Base-by-base conservation (phyloP, 1,140 invertebrate species). In the Aphaenogaster floridana region DNA sequence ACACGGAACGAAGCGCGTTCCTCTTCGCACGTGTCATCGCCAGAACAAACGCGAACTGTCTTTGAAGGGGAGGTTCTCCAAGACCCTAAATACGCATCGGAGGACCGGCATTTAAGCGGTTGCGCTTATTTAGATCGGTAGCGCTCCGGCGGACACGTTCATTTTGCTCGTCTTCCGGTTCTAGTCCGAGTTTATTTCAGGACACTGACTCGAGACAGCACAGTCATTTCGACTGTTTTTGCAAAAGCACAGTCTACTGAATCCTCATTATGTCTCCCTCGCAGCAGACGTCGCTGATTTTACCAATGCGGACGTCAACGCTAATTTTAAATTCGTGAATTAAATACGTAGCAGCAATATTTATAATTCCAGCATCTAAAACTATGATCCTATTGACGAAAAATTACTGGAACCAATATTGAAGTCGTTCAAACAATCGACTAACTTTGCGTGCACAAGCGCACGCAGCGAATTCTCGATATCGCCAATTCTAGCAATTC, bases 121-220 rank as follows among this genome's bases (percentile, higher is more conserved):
- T 45, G 69, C n/a, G 69, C 57, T 84, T 84, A 84, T 84, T 84
- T 84, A 84, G 54, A 50, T 21, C 76, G 63, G 64, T 50, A 72
- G 11, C 39, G 78, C 45, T 63, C 45, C 45, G 68, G 63, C 86
- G 86, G 66, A 86, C 66, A 50, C 78, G 54, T 83, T 86, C 86
- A 81, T 86, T 86, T 86, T 86, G 64, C 57, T 83, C 86, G 52
- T 86, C 66, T 86, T 86, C 78, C 78, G 63, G 86, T 86, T 68
- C 45, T 79, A 66, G 66, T 61, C 54, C 36, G 61, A 79, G 76
- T 86, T 86, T 86, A 86, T 86, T 86, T 86, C 77, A 86, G 74
- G 83, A 86, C 74, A 79, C 57, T 79, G 83, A 86, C 74, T 86
- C 69, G 54, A 74, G 69, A 61, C 54, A n/a, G 66, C 28, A 48